phyloP scores from a whole-genome alignment of 2,113 vertebrate species.

The Leuciscus idus region DNA sequence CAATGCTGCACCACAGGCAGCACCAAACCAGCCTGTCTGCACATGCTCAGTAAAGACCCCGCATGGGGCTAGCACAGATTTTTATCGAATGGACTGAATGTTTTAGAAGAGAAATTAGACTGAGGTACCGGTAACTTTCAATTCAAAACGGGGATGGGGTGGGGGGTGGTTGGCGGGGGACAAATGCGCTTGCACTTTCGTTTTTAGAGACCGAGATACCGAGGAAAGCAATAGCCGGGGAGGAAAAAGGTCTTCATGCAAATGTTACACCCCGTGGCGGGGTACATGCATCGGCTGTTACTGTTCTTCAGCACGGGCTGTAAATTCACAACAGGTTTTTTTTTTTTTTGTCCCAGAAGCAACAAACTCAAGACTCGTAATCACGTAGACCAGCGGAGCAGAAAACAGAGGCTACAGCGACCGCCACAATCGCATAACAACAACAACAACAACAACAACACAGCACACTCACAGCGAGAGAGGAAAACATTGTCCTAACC shows the following conservation, averaged over 20 bases:
- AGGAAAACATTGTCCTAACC: not conserved
- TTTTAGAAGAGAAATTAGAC: slow-evolving; percentile 38
- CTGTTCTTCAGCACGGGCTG: slow-evolving; percentile 31
- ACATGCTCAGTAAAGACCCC: slow-evolving; percentile 40
- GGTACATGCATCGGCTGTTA: slow-evolving; percentile 37
- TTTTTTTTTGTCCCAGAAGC: slow-evolving; percentile 45
- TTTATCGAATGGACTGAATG: slow-evolving; percentile 20
- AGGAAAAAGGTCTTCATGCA: slow-evolving; percentile 30
- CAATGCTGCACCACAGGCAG: slow-evolving; percentile 52
- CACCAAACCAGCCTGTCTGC: slow-evolving; percentile 52
- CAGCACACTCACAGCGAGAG: slow-evolving; percentile 26
- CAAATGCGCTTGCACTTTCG: slow-evolving; percentile 52
- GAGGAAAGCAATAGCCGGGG: slow-evolving; percentile 40
- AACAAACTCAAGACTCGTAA: slow-evolving; percentile 37
- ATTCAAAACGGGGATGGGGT: slow-evolving; percentile 12
- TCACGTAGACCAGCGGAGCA: slow-evolving; percentile 40
- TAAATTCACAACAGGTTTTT: slow-evolving; percentile 18
- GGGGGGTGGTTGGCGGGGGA: not conserved
- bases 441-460: slow-evolving; percentile 34
- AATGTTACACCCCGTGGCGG: slow-evolving; percentile 14
- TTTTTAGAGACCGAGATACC: slow-evolving; percentile 43
- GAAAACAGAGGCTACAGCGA: slow-evolving; percentile 48
- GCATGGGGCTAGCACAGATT: slow-evolving; percentile 38
- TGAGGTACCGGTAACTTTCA: slow-evolving; percentile 38
- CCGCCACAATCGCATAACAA: slow-evolving; percentile 44